Conservation (phyloP, 2,888 invertebrate genomes). For the Notodonta dromedarius region DNA sequence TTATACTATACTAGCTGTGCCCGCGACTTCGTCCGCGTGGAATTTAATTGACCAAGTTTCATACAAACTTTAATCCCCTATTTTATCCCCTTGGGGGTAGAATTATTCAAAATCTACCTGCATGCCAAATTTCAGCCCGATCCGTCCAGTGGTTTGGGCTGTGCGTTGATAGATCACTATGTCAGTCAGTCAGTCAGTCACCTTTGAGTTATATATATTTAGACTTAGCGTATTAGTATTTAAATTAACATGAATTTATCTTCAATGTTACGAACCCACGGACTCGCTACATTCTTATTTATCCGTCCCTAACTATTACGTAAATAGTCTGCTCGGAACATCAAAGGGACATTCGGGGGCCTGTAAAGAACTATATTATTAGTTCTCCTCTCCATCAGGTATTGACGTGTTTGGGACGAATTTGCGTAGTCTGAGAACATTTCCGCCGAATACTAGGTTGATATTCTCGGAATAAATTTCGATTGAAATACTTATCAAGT, state of each 20-base stretch:
- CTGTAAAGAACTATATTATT: constrained; percentile 13
- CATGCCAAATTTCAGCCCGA: too few relatives aligned
- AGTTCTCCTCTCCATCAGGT: constrained; percentile 1
- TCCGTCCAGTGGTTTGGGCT: too few relatives aligned
- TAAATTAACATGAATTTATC: not conserved
- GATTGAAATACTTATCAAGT: not conserved
- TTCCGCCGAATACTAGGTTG: not conserved
- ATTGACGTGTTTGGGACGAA: constrained; percentile 3
- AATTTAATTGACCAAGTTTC: too few relatives aligned
- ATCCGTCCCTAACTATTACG: constrained; percentile 19
- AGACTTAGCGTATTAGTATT: not conserved
- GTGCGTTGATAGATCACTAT: too few relatives aligned
- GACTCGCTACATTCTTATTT: not conserved
- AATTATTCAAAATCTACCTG: too few relatives aligned
- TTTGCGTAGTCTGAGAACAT: not conserved
- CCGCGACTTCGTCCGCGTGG: too few relatives aligned
- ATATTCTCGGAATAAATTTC: constrained; percentile 1
- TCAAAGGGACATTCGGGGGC: constrained; percentile 41
- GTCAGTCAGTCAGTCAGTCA: too few relatives aligned
- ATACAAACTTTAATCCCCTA: too few relatives aligned
- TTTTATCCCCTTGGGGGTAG: too few relatives aligned
- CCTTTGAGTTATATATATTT: too few relatives aligned
- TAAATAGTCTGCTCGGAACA: constrained; percentile 39
- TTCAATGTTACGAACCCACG: not conserved
- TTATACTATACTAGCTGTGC: too few relatives aligned